Evolutionary conservation across 2,113 vertebrate species (phyloP).

Genomic region (Motacilla alba): DNA sequence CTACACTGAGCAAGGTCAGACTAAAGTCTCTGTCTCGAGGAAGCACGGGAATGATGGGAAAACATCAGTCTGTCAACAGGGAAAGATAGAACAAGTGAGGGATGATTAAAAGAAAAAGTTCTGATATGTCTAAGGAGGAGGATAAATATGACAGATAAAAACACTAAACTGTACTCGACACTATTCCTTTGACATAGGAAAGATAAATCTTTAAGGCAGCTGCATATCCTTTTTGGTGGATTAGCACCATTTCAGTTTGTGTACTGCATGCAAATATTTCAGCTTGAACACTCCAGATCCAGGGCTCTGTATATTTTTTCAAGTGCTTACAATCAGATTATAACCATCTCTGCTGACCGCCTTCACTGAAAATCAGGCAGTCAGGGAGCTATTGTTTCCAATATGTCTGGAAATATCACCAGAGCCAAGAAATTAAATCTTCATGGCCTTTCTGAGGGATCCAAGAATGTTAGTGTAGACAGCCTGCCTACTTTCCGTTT

Average conservation of each 20-base stretch:
- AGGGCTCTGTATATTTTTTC: not conserved
- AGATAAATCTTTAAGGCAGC: not conserved
- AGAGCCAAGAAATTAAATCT: conserved; percentile 62
- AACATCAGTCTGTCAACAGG: not conserved
- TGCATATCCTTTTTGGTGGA: not conserved
- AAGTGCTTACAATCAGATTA: conserved; percentile 21
- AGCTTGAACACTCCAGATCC: not conserved
- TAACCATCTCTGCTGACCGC: not conserved
- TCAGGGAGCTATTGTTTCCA: conserved; percentile 15
- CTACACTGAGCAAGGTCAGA: not conserved
- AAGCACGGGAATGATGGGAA: not conserved
- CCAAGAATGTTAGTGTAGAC: conserved; percentile 55
- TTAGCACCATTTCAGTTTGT: not conserved
- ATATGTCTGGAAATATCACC: not conserved
- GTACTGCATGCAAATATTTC: not conserved
- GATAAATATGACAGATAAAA: not conserved
- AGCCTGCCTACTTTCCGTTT: conserved; percentile 56
- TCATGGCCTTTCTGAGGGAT: conserved; percentile 51
- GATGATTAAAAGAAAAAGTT: not conserved
- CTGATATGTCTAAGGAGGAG: not conserved
- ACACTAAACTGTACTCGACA: not conserved
- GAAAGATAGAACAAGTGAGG: not conserved
- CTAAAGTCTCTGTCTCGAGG: not conserved
- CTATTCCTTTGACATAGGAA: not conserved
- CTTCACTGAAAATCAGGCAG: not conserved